Evolutionary conservation across 2,888 invertebrate genomes (phyloP), one percentile per base, ranked within the genome.

Genomic region (Cheilosia pagana): DNA sequence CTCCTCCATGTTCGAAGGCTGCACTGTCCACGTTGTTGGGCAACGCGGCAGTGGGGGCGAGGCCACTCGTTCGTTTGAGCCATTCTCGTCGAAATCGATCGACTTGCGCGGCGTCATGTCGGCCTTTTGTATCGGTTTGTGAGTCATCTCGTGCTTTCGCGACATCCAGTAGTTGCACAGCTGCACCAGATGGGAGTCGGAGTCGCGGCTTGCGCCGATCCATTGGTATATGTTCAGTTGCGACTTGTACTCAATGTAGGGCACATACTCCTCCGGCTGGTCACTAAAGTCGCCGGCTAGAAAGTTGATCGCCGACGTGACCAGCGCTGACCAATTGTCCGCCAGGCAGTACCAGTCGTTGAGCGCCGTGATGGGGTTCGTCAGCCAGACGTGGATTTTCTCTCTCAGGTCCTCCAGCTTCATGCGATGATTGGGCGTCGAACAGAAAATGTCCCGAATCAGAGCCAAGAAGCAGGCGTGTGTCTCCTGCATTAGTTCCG

Each of bases 201-300:
- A 95, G 90, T 98, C 98, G 5, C 98, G 93, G 0, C 98, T 98
- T 6, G 97, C 97, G 1, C 98, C 98, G 81, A 98, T 98, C 98
- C 98, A 98, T 89, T 91, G 91, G 86, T 92, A 92, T 77, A 94
- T 94, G 90, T 95, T 94, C 82, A 95, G 91, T 81, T 94, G 93
- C 1, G 94, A 92, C 90, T 97, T 96, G 92, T 95, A 96, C 90
- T 97, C 97, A 88, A 98, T 93, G 89, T 96, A 97, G 3, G 98
- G 97, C 39, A 97, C 96, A 93, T 96, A 98, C 89, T 97, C 97
- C 39, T 96, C 95, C 0, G 97, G 96, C 89, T 96, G 95, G 63
- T 95, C 94, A n/a, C 95, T 93, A 89, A 95, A 95, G 89, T 96
- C 96, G 0, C 97, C 97, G 21, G 96, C 95, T 8, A 98, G 93